Percentiles rank a stretch among this genome's conserved stretches.
phyloP scores from a whole-genome alignment of 2,888 invertebrate species.

The Junonia oenone region DNA sequence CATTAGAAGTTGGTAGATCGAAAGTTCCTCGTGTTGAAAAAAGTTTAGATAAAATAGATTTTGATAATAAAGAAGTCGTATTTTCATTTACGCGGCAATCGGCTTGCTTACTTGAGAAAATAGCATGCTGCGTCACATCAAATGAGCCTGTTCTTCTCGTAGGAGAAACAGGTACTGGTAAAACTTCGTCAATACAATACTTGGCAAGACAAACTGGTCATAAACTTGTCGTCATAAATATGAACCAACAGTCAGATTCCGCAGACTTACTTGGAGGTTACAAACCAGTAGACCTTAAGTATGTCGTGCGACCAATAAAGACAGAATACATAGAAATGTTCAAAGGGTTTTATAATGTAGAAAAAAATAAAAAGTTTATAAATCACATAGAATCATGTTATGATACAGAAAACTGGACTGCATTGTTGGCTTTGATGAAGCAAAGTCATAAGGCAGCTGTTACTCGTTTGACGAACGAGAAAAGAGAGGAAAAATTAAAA shows the following conservation, averaged over 20 bases:
- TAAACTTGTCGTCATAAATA: constrained; percentile 95
- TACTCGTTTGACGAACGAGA: constrained; percentile 61
- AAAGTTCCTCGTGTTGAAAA: constrained; percentile 68
- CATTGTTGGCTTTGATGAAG: constrained; percentile 86
- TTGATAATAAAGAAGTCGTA: constrained; percentile 67
- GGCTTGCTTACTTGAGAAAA: constrained; percentile 90
- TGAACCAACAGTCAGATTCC: constrained; percentile 99
- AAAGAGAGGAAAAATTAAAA: constrained; percentile 52
- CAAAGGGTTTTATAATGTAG: constrained; percentile 85
- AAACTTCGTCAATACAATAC: constrained; percentile 96
- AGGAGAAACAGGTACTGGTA: constrained; percentile 99
- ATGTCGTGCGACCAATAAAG: constrained; percentile 88
- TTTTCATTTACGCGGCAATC: constrained; percentile 92
- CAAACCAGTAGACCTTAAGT: constrained; percentile 95
- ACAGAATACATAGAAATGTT: constrained; percentile 92
- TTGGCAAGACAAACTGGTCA: constrained; percentile 90
- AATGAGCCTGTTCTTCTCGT: constrained; percentile 95
- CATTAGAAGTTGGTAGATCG: constrained; percentile 86
- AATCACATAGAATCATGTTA: constrained; percentile 88
- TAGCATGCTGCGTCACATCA: constrained; percentile 89
- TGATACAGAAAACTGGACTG: constrained; percentile 84
- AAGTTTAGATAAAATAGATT: constrained; percentile 54
- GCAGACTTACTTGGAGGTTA: constrained; percentile 97
- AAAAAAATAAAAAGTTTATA: constrained; percentile 90
- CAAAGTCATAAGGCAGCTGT: constrained; percentile 85